Percentiles rank a stretch among this genome's conserved stretches.
These are phyloP conservation scores for Tenebrio molitor DNA, from an alignment of 1,140 invertebrate genomes.

Conservation along the genomic window DNA sequence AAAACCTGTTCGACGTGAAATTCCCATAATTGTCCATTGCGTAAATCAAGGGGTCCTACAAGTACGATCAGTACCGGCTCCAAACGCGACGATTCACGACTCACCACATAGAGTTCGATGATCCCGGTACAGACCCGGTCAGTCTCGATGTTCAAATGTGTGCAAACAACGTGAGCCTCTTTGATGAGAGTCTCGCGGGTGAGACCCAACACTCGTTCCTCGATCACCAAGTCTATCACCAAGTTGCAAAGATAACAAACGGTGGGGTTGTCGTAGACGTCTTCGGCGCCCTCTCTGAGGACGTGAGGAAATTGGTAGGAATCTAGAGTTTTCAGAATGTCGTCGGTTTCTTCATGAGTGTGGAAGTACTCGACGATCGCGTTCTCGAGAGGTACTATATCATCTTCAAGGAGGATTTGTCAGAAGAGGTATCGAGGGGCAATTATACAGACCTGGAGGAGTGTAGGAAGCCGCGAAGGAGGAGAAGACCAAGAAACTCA, in stretches of 20 bases:
- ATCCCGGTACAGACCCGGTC: constrained; percentile 72
- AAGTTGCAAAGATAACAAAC: constrained; percentile 48
- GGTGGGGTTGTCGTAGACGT: constrained; percentile 1
- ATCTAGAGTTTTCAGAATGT: background rate
- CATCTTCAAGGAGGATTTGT: too few species aligned
- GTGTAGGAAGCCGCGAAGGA: too few species aligned
- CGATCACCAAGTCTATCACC: constrained; percentile 48
- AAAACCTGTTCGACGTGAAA: constrained; percentile 68
- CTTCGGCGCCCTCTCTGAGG: background rate
- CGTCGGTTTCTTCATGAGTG: background rate
- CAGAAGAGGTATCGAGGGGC: too few species aligned
- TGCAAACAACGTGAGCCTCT: constrained; percentile 67
- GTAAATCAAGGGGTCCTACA: constrained; percentile 70
- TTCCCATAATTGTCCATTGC: constrained; percentile 70
- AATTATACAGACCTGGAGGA: too few species aligned
- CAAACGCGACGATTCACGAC: constrained; percentile 46
- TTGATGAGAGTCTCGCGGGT: constrained; percentile 45
- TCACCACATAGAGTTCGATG: constrained; percentile 71
- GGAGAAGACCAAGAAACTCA: too few species aligned
- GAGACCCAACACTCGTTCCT: constrained; percentile 40
- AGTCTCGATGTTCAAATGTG: constrained; percentile 69
- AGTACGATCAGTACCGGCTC: constrained; percentile 53
- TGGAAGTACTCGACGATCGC: constrained; percentile 1
- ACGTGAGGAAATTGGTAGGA: background rate
- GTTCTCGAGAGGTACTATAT: too few species aligned